Conservation (phyloP, 53 echinoderm and acorn worm genomes). For the Holothuria scabra region DNA sequence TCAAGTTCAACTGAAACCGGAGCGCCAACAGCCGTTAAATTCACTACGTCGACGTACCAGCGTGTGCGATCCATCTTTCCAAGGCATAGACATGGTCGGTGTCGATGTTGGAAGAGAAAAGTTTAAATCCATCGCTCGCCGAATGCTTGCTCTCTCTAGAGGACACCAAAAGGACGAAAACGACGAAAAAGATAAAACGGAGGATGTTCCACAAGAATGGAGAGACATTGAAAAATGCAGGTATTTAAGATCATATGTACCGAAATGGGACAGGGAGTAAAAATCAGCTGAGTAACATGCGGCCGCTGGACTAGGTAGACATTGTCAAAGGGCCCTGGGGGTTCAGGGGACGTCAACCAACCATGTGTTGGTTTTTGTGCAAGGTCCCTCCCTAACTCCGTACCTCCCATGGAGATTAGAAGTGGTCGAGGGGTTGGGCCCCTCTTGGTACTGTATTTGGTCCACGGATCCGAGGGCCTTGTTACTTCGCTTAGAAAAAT, state of each 20-base stretch:
- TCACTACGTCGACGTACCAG: slow-evolving; percentile 5
- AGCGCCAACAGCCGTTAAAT: not conserved
- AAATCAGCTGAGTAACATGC: too few relatives aligned
- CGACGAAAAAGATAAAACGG: not conserved
- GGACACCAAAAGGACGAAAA: not conserved
- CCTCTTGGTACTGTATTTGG: too few relatives aligned
- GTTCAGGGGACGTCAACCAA: too few relatives aligned
- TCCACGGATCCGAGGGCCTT: too few relatives aligned
- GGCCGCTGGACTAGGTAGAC: too few relatives aligned
- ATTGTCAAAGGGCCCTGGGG: too few relatives aligned
- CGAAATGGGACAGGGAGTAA: slow-evolving; percentile 8
- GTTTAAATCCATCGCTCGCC: slow-evolving; percentile 23
- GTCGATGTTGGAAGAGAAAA: slow-evolving; percentile 25
- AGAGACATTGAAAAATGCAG: slow-evolving; percentile 18
- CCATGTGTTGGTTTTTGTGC: too few relatives aligned
- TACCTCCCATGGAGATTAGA: too few relatives aligned
- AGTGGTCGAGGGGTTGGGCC: too few relatives aligned
- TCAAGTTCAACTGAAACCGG: not conserved
- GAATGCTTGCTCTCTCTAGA: slow-evolving; percentile 14
- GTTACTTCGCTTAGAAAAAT: too few relatives aligned
- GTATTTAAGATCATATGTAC: slow-evolving; percentile 20
- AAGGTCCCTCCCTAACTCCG: too few relatives aligned
- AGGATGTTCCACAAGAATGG: not conserved
- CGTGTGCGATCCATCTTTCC: not conserved
- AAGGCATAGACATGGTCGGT: slow-evolving; percentile 9